Evolutionary conservation across 1,140 invertebrate genomes (phyloP), one percentile per base, ranked within the genome.

Genomic region (Drosophila mojavensis): DNA sequence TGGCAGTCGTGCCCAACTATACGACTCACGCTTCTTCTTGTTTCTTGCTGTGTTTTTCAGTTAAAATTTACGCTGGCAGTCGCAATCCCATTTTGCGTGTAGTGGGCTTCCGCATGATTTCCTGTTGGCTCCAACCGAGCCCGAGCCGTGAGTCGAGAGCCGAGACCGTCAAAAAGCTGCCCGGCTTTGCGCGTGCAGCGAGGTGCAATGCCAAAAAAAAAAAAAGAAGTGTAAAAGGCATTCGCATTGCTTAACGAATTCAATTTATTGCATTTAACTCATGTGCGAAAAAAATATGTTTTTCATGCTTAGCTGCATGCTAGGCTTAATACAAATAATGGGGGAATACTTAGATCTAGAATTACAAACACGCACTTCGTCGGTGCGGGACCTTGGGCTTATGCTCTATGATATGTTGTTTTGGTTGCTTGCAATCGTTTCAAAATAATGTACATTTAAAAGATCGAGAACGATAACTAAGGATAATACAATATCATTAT

Each of bases 381-480:
- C 75, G 77, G 73, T 78, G 39, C 43, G 60, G 45, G 66, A 63
- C 67, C 59, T 72, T 61, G 15, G 10, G 2, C 73, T 88, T 89
- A 89, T 15, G 20, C 36, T 39, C 66, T 67, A 45, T 30, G 83
- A 88, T 88, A 88, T 88, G 83, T 71, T 71, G 45, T 67, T 89
- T 88, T 89, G 84, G 84, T 88, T 81, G 80, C 69, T 89, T 75
- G 80, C 84, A 75, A 89, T 70, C 61, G 70, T 74, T 78, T 79
- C 54, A 56, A 53, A 71, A 60, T 43, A 88, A 88, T 89, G 51
- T 84, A 88, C 83, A 88, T 68, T 72, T 78, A 47, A 55, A 73
- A 55, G 43, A 62, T 60, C 66, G 65, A 79, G 55, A 70, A 77
- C 60, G 72, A 76, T 39, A 59, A 83, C 72, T 79, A 71, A 13